Conservation (phyloP, 2,113 vertebrate genomes). For the Oryzias javanicus region DNA sequence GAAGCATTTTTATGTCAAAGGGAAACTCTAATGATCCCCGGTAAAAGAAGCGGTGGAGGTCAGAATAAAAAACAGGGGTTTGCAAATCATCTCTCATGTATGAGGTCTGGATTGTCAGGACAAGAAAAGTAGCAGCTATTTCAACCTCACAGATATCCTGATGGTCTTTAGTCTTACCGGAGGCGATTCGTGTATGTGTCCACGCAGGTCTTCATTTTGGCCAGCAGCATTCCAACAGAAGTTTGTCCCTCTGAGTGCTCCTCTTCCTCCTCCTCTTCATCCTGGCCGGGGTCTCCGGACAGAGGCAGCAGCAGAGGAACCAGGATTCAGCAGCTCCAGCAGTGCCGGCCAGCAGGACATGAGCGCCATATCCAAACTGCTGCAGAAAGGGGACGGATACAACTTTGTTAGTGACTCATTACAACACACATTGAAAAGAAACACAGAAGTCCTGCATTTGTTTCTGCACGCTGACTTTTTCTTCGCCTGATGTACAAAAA, state of each 20-base stretch:
- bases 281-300: slow-evolving; percentile 81
- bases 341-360: no score
- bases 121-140: background rate
- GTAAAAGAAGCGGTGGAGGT: background rate
- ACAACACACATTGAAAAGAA: no score
- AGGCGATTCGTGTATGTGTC: slow-evolving; percentile 97
- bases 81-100: background rate
- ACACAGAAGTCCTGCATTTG: no score
- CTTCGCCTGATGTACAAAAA: no score
- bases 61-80: background rate
- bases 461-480: no score
- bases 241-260: slow-evolving; percentile 89
- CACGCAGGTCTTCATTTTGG: slow-evolving; percentile 99
- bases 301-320: slow-evolving; percentile 93
- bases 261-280: slow-evolving; percentile 85
- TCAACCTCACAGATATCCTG: background rate
- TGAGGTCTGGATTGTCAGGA: background rate
- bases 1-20: slow-evolving; percentile 1
- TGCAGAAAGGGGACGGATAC: slow-evolving; percentile 49
- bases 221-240: slow-evolving; percentile 93
- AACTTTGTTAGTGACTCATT: background rate
- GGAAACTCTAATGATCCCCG: slow-evolving; percentile 5
- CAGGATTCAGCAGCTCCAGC: slow-evolving; percentile 91
- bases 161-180: slow-evolving; percentile 69
- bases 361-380: slow-evolving; percentile 97